Evolutionary conservation across 2,888 invertebrate genomes (phyloP).

Genomic region (Drosophila meridiana): DNA sequence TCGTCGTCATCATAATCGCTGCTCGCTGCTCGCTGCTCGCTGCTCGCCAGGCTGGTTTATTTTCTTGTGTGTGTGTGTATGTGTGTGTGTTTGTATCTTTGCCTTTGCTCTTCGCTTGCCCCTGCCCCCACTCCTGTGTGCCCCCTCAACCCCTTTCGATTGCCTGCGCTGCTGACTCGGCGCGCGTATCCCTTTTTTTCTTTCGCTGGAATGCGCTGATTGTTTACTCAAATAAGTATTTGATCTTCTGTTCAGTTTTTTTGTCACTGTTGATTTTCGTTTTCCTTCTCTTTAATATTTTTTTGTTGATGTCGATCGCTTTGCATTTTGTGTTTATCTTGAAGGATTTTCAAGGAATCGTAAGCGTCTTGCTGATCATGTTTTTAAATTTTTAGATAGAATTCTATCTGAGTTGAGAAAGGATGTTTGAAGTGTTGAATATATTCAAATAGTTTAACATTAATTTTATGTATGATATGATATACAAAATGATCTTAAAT

Average conservation of each 20-base stretch:
- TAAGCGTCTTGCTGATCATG: conserved; percentile 40
- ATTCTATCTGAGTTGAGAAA: conserved; percentile 1
- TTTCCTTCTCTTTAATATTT: background rate
- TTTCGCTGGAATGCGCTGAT: conserved; percentile 64
- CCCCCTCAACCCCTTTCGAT: background rate
- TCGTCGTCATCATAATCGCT: conserved; percentile 70
- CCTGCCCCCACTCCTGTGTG: conserved; percentile 11
- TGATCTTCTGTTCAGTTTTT: conserved; percentile 63
- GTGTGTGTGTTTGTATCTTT: conserved; percentile 23
- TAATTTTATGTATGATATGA: background rate
- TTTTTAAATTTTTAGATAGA: conserved; percentile 15
- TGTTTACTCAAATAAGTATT: conserved; percentile 77
- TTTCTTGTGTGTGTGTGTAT: conserved; percentile 15
- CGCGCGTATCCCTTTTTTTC: conserved; percentile 73
- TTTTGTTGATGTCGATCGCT: conserved; percentile 1
- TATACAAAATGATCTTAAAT: background rate
- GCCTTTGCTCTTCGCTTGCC: conserved; percentile 17
- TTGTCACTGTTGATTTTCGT: conserved; percentile 47
- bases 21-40: conserved; percentile 22
- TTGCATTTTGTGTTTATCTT: conserved; percentile 51
- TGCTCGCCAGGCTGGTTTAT: conserved; percentile 42
- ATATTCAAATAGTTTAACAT: background rate
- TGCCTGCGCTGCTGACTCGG: conserved; percentile 36
- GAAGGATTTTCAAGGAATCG: conserved; percentile 74
- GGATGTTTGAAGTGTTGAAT: background rate